Evolutionary conservation across 2,797 vertebrate species (phyloP).

Genomic region (Phoebastria nigripes): DNA sequence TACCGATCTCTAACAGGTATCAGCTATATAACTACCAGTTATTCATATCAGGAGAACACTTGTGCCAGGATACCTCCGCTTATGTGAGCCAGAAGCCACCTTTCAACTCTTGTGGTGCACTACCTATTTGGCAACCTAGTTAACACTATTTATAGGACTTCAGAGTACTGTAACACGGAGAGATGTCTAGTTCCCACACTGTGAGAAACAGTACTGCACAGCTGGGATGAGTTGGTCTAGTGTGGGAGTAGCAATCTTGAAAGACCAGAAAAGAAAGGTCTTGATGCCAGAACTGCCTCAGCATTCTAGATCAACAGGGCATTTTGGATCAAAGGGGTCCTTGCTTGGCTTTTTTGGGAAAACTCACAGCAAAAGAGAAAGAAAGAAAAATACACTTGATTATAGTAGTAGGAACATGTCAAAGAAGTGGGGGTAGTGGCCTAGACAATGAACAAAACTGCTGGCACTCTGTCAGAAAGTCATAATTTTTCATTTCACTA

Average conservation of each 20-base stretch:
- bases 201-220: background rate
- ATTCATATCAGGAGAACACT: background rate
- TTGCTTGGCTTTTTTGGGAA: background rate
- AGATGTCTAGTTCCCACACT: background rate
- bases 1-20: background rate
- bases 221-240: background rate
- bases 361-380: background rate
- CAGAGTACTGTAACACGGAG: background rate
- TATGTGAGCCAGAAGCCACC: background rate
- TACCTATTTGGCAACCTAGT: background rate
- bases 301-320: background rate
- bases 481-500: accelerated
- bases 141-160: background rate
- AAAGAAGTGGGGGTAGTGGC: background rate
- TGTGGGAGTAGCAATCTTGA: background rate
- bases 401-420: background rate
- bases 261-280: background rate
- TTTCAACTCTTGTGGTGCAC: background rate
- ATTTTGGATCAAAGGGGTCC: background rate
- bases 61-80: background rate
- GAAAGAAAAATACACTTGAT: background rate
- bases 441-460: background rate
- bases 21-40: background rate
- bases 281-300: background rate
- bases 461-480: background rate